Conservation (phyloP, 2,113 vertebrate genomes). For the Colaptes auratus region DNA sequence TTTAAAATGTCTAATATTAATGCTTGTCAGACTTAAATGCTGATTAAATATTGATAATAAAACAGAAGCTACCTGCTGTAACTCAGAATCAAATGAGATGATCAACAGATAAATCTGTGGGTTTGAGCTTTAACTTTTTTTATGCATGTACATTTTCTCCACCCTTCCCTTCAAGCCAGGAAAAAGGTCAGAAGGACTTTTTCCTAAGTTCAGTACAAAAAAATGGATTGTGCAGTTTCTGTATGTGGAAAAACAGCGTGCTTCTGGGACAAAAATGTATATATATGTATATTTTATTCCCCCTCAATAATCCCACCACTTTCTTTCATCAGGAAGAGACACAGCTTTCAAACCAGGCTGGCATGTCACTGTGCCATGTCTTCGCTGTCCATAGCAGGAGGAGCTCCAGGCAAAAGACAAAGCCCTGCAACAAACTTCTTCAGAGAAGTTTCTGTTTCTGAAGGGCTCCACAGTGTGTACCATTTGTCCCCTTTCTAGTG, state of each 20-base stretch:
- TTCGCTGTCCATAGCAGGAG: neutral
- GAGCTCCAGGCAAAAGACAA: neutral
- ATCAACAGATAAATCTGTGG: slow-evolving; percentile 33
- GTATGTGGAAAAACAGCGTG: neutral
- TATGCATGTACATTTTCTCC: neutral
- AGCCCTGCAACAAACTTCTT: neutral
- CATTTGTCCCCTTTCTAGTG: neutral
- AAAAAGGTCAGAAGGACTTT: neutral
- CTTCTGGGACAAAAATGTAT: neutral
- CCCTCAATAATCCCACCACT: neutral
- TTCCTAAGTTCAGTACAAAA: neutral
- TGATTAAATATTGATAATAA: slow-evolving; percentile 58
- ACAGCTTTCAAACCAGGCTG: neutral
- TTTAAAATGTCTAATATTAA: slow-evolving; percentile 50
- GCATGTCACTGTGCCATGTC: accelerated
- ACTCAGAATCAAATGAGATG: neutral
- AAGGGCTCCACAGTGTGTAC: neutral
- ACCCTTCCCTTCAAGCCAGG: neutral
- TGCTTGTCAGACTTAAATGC: slow-evolving; percentile 49
- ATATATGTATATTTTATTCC: neutral
- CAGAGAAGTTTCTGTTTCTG: neutral
- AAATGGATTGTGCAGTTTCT: neutral
- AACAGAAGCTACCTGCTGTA: slow-evolving; percentile 14
- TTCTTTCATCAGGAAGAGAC: neutral
- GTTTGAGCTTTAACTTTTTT: neutral